Evolutionary conservation across 2,113 vertebrate species (phyloP).

Genomic region (Diglossa brunneiventris): DNA sequence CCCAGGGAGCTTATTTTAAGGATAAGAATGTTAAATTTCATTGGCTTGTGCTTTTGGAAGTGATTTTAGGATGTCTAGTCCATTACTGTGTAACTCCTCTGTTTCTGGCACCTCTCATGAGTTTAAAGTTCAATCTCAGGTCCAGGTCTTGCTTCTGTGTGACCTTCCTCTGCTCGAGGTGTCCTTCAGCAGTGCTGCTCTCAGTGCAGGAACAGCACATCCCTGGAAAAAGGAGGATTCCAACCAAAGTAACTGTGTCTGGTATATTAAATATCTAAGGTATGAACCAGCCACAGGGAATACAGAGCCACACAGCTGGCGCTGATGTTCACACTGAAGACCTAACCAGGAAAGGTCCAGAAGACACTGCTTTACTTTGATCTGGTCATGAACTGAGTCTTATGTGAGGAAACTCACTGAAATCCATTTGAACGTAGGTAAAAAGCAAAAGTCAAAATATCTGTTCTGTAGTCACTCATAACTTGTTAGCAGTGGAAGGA

Average conservation of each 20-base stretch:
- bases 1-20: neutral
- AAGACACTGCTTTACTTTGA: neutral
- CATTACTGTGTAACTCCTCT: neutral
- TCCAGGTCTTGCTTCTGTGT: neutral
- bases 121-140: neutral
- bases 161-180: neutral
- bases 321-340: neutral
- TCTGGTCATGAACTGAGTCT: neutral
- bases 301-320: neutral
- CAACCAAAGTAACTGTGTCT: neutral
- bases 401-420: neutral
- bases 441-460: neutral
- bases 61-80: neutral
- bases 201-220: neutral
- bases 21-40: neutral
- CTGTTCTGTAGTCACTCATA: neutral
- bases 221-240: neutral
- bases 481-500: neutral
- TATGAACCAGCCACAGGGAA: neutral
- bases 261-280: neutral
- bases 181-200: neutral
- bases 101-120: neutral
- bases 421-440: neutral
- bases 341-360: neutral
- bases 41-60: neutral